These are phyloP conservation scores for Nymphalis io DNA, from an alignment of 1,140 invertebrate species.

Conservation along the genomic window DNA sequence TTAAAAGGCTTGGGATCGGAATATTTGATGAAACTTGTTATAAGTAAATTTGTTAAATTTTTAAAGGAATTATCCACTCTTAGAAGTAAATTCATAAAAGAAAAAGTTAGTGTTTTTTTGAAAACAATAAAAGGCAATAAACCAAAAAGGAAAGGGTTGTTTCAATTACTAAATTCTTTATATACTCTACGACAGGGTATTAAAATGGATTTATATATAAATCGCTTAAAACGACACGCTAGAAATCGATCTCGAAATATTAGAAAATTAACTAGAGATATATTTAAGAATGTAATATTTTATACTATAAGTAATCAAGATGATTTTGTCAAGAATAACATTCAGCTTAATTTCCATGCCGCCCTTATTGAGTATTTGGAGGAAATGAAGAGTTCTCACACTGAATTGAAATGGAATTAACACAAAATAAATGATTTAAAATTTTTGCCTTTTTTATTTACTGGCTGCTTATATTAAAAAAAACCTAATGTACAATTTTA, in stretches of 20 bases:
- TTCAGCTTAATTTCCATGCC: slow-evolving; percentile 39
- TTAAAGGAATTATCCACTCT: slow-evolving; percentile 34
- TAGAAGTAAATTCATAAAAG: slow-evolving; percentile 30
- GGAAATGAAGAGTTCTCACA: slow-evolving; percentile 4
- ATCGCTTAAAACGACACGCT: slow-evolving; percentile 41
- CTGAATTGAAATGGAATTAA: slow-evolving; percentile 2
- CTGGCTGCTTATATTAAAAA: too few species aligned
- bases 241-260: slow-evolving; percentile 30
- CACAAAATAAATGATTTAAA: too few species aligned
- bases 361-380: slow-evolving; percentile 43
- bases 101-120: slow-evolving; percentile 34
- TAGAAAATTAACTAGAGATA: slow-evolving; percentile 35
- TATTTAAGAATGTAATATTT: slow-evolving; percentile 43
- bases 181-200: slow-evolving; percentile 35
- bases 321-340: slow-evolving; percentile 32
- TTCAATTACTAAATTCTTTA: slow-evolving; percentile 39
- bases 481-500: too few species aligned
- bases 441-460: too few species aligned
- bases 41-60: slow-evolving; percentile 37
- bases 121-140: slow-evolving; percentile 32
- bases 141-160: slow-evolving; percentile 37
- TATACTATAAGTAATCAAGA: slow-evolving; percentile 39
- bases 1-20: slow-evolving; percentile 39
- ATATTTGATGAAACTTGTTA: slow-evolving; percentile 38
- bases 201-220: slow-evolving; percentile 47